Evolutionary conservation across 53 echinoderm and acorn worm genomes (phyloP).

Genomic region (Astropecten irregularis): DNA sequence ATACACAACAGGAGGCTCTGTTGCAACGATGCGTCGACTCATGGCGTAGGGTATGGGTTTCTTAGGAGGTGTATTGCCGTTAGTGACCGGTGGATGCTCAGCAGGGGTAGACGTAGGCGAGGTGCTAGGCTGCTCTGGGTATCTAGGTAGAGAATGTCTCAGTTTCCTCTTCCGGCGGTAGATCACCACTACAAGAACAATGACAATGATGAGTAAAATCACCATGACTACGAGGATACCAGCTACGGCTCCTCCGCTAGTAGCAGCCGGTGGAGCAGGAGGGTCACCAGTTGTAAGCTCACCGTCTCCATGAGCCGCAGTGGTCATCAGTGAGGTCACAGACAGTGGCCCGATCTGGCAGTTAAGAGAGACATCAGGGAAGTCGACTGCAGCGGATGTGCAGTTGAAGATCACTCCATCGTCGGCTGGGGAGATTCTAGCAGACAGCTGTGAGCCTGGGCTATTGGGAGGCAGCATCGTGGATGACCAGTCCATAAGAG

Average conservation of each 20-base stretch:
- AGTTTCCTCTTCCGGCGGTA: slow-evolving; percentile 3
- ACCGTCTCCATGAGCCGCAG: neutral
- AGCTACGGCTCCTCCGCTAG: neutral
- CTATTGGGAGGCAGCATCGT: neutral
- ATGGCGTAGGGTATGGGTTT: slow-evolving; percentile 18
- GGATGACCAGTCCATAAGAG: neutral
- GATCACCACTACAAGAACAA: neutral
- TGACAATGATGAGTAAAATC: neutral
- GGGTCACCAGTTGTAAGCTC: neutral
- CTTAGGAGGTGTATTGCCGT: neutral
- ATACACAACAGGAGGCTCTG: neutral
- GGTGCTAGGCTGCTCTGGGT: neutral
- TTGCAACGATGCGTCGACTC: neutral
- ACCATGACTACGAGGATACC: neutral
- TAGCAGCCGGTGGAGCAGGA: neutral
- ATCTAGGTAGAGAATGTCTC: neutral
- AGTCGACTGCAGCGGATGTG: slow-evolving; percentile 9
- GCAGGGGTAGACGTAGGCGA: neutral
- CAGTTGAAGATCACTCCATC: slow-evolving; percentile 32
- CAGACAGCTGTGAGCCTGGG: slow-evolving; percentile 1
- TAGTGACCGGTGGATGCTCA: neutral
- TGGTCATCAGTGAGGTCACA: neutral
- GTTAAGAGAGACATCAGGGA: neutral
- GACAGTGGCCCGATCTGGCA: slow-evolving; percentile 45
- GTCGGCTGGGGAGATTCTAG: neutral